phyloP scores from a whole-genome alignment of 2,113 vertebrate genomes.

The Sterrhoptilus dennistouni region DNA sequence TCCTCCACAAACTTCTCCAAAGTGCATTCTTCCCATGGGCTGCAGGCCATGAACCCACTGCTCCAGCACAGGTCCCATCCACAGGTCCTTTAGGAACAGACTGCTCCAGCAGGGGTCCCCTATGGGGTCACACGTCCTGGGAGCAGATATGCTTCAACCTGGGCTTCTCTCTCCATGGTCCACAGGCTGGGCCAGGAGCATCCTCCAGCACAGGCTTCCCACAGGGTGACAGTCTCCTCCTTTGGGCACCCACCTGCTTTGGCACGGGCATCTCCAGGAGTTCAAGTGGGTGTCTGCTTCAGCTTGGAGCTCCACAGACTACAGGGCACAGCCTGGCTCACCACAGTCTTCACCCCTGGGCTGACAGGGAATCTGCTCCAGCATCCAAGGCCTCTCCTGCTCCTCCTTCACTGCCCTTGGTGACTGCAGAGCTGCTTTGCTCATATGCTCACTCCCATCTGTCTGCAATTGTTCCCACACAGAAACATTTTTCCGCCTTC shows the following conservation, averaged over 20 bases:
- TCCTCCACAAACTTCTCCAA: neutral
- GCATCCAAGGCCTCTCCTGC: neutral
- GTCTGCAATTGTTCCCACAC: neutral
- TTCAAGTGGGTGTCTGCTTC: neutral
- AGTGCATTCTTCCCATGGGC: neutral
- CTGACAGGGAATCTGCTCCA: neutral
- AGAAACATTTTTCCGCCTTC: neutral
- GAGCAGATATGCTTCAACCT: neutral
- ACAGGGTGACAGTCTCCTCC: neutral
- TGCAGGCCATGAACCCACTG: neutral
- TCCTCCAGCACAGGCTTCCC: neutral
- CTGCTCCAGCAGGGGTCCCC: neutral
- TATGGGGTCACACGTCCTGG: neutral
- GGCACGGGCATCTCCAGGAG: neutral
- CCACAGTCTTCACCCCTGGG: neutral
- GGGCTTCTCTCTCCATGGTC: neutral
- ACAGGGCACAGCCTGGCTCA: neutral
- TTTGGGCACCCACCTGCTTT: neutral
- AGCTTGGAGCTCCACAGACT: no score
- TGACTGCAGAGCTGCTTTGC: neutral
- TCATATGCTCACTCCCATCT: neutral
- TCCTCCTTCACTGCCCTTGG: neutral
- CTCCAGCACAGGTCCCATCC: neutral
- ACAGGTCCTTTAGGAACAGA: neutral
- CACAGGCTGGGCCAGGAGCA: neutral